These are phyloP conservation scores for Paralvinella palmiformis DNA, from an alignment of 1,140 invertebrate species.

Conservation along the genomic window DNA sequence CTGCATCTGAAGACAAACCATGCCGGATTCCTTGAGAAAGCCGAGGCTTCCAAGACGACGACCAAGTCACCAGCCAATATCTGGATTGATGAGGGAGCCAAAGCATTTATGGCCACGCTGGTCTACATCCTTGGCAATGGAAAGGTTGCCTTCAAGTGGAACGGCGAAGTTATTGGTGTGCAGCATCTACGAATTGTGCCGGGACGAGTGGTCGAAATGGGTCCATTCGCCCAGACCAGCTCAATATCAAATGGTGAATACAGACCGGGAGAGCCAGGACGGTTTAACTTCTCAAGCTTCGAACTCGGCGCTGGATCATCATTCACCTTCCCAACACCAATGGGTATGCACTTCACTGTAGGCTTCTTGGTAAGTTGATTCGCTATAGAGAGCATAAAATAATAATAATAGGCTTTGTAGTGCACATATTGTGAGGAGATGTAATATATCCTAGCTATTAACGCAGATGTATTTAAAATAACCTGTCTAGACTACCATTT, in stretches of 20 bases:
- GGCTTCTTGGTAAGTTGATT: constrained; percentile 32
- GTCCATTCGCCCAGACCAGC: constrained; percentile 29
- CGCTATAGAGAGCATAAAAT: no score
- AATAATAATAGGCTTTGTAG: no score
- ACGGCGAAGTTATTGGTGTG: constrained; percentile 35
- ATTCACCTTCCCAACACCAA: constrained; percentile 31
- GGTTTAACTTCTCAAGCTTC: constrained; percentile 31
- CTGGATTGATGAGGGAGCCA: constrained; percentile 30
- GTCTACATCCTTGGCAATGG: constrained; percentile 35
- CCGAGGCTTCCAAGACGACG: constrained; percentile 20
- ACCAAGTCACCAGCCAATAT: constrained; percentile 30
- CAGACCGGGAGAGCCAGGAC: constrained; percentile 24
- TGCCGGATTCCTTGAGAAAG: constrained; percentile 27
- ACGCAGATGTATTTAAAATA: no score
- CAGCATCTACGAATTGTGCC: constrained; percentile 33
- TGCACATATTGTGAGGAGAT: no score
- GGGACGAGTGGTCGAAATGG: constrained; percentile 28
- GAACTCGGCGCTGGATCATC: constrained; percentile 30
- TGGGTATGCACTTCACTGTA: constrained; percentile 32
- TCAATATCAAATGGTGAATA: constrained; percentile 23
- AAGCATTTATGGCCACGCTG: constrained; percentile 27
- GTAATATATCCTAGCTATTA: no score
- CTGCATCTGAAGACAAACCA: constrained; percentile 27
- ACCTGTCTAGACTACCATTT: no score
- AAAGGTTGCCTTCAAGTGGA: constrained; percentile 34